Conservation (phyloP, 1,140 invertebrate species). For the Bombus consobrinus region DNA sequence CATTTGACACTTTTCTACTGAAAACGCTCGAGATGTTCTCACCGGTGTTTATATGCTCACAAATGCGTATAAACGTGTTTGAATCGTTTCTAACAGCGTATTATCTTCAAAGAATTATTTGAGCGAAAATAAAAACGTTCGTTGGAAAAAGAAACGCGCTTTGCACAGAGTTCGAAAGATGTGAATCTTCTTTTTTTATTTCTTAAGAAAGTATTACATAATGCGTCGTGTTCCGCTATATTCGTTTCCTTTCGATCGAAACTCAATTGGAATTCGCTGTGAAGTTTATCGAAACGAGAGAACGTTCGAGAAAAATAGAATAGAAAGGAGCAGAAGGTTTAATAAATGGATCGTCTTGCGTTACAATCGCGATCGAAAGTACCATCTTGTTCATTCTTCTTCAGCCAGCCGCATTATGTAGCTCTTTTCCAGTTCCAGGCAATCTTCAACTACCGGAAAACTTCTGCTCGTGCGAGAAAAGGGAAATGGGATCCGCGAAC, state of each 20-base stretch:
- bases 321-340: background rate
- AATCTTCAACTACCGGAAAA: constrained; percentile 11
- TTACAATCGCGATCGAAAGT: constrained; percentile 33
- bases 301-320: background rate
- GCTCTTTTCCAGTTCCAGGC: constrained; percentile 25
- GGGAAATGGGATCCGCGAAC: constrained; percentile 8
- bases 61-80: too few species aligned
- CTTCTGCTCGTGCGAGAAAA: constrained; percentile 21
- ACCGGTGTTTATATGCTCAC: background rate
- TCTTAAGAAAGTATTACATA: background rate
- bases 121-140: background rate
- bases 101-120: constrained; percentile 4
- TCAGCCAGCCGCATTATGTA: constrained; percentile 10
- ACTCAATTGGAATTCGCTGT: background rate
- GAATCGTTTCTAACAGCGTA: background rate
- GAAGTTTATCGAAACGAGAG: too few species aligned
- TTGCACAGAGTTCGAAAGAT: background rate
- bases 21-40: constrained; percentile 16
- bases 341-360: constrained; percentile 18
- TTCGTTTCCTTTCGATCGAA: background rate
- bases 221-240: background rate
- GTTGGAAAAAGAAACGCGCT: background rate
- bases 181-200: background rate
- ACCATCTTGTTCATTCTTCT: constrained; percentile 43
- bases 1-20: constrained; percentile 39